These are phyloP conservation scores for Propithecus deckenii DNA, from an alignment of 2,797 vertebrate genomes.

Conservation along the genomic window DNA sequence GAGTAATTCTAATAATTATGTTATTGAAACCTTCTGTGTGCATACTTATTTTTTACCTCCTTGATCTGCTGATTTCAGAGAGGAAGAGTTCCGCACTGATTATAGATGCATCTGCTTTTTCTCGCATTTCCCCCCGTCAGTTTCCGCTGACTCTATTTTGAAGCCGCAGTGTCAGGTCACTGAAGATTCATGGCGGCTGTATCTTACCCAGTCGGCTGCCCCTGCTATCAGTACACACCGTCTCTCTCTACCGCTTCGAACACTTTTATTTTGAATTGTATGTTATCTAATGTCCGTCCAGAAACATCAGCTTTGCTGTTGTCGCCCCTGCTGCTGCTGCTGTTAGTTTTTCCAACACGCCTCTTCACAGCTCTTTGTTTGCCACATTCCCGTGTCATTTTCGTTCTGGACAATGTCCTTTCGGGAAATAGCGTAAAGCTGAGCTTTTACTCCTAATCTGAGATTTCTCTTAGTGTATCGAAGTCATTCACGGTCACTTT, in stretches of 20 bases:
- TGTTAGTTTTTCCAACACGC: neutral
- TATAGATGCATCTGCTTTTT: neutral
- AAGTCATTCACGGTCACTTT: neutral
- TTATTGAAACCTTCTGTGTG: neutral
- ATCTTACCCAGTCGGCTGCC: neutral
- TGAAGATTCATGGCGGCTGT: neutral
- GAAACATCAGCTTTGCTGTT: neutral
- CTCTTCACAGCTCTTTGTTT: neutral
- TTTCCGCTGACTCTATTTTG: neutral
- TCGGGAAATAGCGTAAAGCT: neutral
- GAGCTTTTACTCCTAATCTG: neutral
- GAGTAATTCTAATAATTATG: neutral
- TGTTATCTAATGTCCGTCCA: neutral
- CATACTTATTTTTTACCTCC: neutral
- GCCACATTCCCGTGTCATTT: neutral
- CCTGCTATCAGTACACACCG: too few species aligned
- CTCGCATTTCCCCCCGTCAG: neutral
- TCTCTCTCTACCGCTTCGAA: neutral
- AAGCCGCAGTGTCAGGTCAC: neutral
- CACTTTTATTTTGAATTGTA: neutral
- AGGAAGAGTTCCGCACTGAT: neutral
- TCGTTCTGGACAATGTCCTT: too few species aligned
- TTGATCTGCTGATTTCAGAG: neutral
- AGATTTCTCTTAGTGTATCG: neutral
- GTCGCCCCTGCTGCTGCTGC: neutral